Percentiles rank a stretch among this genome's conserved stretches.
Evolutionary conservation across 2,888 invertebrate genomes (phyloP).

Genomic region (Oxyscelio sp.): DNA sequence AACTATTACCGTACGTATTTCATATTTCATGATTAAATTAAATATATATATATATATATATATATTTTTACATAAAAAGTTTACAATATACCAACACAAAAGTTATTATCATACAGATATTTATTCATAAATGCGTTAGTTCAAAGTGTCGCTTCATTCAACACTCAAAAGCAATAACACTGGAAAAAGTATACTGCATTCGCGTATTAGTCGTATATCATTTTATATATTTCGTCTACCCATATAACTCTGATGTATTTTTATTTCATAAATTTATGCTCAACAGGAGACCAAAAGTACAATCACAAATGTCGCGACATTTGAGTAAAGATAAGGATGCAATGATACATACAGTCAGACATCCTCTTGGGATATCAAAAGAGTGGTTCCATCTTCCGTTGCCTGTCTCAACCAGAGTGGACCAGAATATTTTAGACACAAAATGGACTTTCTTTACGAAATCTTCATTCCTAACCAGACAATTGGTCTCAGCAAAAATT

Average conservation of each 20-base stretch:
- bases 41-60: too few relatives aligned
- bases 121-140: slow-evolving; percentile 6
- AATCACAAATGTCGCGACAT: slow-evolving; percentile 71
- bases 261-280: slow-evolving; percentile 61
- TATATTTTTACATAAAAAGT: too few relatives aligned
- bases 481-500: slow-evolving; percentile 63
- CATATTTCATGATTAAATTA: too few relatives aligned
- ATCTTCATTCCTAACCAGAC: slow-evolving; percentile 81
- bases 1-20: too few relatives aligned
- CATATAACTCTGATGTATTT: slow-evolving; percentile 40
- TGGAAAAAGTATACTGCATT: slow-evolving; percentile 38
- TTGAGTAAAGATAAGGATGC: slow-evolving; percentile 83
- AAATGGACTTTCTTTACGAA: slow-evolving; percentile 83
- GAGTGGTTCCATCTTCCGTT: slow-evolving; percentile 80
- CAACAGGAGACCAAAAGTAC: slow-evolving; percentile 46
- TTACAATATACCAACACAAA: too few relatives aligned
- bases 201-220: slow-evolving; percentile 39
- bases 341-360: slow-evolving; percentile 78
- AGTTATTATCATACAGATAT: background rate
- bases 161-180: slow-evolving; percentile 16
- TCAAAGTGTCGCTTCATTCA: slow-evolving; percentile 40
- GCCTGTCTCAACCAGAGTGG: slow-evolving; percentile 83
- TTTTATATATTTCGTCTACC: slow-evolving; percentile 40
- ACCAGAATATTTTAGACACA: slow-evolving; percentile 86
- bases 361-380: slow-evolving; percentile 86